phyloP scores from a whole-genome alignment of 2,797 vertebrate genomes.

The Apodemus agrarius region DNA sequence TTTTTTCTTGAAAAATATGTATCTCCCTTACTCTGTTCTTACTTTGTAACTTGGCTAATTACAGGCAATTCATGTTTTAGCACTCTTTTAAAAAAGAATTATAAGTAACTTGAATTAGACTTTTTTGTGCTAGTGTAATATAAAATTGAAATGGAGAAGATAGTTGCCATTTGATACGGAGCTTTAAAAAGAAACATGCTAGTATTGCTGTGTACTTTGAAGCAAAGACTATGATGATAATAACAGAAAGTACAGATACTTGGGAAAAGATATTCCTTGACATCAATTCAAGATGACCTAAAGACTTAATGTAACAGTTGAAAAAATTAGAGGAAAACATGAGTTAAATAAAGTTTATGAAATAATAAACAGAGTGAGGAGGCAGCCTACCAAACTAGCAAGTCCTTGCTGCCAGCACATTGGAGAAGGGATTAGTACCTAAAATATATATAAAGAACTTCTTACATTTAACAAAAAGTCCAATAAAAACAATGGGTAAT shows the following conservation, averaged over 20 bases:
- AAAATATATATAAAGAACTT: background rate
- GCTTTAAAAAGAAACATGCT: slow-evolving; percentile 85
- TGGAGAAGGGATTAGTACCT: background rate
- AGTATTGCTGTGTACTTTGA: slow-evolving; percentile 74
- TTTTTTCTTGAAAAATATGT: background rate
- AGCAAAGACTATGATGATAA: slow-evolving; percentile 71
- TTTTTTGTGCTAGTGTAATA: slow-evolving; percentile 84
- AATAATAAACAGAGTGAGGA: background rate
- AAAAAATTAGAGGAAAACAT: background rate
- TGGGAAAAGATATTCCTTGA: background rate
- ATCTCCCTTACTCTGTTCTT: background rate
- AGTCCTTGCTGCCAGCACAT: background rate
- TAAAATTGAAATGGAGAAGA: slow-evolving; percentile 84
- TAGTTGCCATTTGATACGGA: slow-evolving; percentile 91
- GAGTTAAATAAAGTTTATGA: background rate
- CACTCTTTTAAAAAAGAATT: background rate
- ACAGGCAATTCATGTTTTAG: background rate
- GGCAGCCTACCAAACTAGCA: background rate
- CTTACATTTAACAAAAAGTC: background rate
- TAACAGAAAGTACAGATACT: slow-evolving; percentile 62
- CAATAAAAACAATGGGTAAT: background rate
- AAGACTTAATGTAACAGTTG: background rate
- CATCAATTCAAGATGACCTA: background rate
- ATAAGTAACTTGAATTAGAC: slow-evolving; percentile 79
- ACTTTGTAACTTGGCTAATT: background rate